phyloP scores from a whole-genome alignment of 2,888 invertebrate species.

The Megaustenia siamemsis region DNA sequence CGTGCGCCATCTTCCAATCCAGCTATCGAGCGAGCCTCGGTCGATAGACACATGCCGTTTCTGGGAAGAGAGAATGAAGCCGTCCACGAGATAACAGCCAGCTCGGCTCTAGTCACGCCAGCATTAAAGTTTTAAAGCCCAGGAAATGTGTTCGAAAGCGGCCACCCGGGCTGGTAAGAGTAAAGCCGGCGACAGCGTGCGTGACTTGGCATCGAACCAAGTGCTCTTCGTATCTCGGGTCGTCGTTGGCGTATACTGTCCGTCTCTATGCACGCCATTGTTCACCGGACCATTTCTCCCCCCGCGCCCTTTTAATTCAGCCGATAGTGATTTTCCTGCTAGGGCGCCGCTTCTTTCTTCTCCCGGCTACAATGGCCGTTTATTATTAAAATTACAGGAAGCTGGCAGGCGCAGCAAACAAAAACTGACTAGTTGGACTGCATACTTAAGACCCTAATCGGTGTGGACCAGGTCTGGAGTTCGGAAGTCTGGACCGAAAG shows the following conservation, averaged over 20 bases:
- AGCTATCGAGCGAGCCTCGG: constrained; percentile 46
- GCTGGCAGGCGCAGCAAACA: neutral
- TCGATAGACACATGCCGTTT: constrained; percentile 47
- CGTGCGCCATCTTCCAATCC: constrained; percentile 9
- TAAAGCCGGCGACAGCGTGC: constrained; percentile 24
- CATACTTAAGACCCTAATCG: no score
- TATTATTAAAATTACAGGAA: neutral
- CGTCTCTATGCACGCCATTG: neutral
- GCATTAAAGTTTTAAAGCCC: constrained; percentile 52
- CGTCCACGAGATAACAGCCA: constrained; percentile 48
- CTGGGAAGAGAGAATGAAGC: constrained; percentile 43
- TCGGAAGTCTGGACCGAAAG: no score
- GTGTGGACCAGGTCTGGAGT: no score
- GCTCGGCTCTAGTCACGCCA: constrained; percentile 37
- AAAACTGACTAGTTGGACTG: no score
- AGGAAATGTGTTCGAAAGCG: constrained; percentile 37
- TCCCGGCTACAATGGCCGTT: neutral
- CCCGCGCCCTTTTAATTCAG: neutral
- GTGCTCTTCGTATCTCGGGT: neutral
- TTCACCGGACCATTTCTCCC: neutral
- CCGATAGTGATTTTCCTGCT: neutral
- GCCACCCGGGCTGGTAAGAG: constrained; percentile 42
- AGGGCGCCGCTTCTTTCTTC: neutral
- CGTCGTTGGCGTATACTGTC: neutral
- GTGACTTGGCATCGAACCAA: constrained; percentile 45